These are phyloP conservation scores for Steromphala cineraria DNA, from an alignment of 2,888 invertebrate genomes.

Conservation along the genomic window DNA sequence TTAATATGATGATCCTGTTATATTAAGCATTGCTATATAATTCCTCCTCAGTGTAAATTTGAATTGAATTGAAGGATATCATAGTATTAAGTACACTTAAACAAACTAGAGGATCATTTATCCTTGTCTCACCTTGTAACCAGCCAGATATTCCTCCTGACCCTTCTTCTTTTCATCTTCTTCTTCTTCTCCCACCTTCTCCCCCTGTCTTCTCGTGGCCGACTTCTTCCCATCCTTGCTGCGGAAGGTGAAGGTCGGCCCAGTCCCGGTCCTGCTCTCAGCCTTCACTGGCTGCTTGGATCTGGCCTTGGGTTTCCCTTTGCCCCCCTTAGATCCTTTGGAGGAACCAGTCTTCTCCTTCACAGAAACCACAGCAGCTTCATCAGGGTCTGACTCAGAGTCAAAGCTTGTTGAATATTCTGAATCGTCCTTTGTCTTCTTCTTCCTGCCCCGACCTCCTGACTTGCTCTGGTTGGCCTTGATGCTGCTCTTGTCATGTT, in stretches of 20 bases:
- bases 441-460: neutral
- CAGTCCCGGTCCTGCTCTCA: conserved; percentile 28
- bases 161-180: conserved; percentile 19
- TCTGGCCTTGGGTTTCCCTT: neutral
- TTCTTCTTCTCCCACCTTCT: neutral
- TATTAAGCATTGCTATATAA: neutral
- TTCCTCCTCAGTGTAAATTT: no score
- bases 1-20: neutral
- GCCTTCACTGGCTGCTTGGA: neutral
- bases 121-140: conserved; percentile 54
- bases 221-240: conserved; percentile 39
- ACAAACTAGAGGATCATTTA: neutral
- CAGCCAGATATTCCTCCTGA: conserved; percentile 55
- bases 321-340: neutral
- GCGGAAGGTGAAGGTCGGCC: conserved; percentile 59
- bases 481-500: neutral
- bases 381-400: conserved; percentile 25
- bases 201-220: conserved; percentile 6
- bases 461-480: conserved; percentile 20
- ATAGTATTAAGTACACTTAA: neutral
- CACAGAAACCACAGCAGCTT: neutral
- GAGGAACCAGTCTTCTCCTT: neutral
- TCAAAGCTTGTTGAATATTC: conserved; percentile 21
- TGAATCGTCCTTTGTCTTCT: neutral
- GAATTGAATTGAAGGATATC: no score